Conservation (phyloP, 1,140 invertebrate species). For the Cyclina sinensis region DNA sequence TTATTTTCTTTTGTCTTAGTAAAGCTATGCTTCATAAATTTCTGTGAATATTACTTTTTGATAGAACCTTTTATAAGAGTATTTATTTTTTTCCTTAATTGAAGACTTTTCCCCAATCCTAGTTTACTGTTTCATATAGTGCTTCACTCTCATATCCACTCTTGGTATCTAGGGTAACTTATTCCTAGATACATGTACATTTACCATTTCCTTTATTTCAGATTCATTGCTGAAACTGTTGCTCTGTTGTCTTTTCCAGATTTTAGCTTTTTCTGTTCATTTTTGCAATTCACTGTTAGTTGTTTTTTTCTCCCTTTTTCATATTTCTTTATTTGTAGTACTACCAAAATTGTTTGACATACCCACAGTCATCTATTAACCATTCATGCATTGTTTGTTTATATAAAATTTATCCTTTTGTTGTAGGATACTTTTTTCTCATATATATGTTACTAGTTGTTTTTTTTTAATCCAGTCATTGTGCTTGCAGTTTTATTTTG, state of each 20-base stretch:
- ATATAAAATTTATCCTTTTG: slow-evolving; percentile 8
- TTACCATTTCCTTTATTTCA: not conserved
- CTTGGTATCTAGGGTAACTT: no score
- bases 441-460: slow-evolving; percentile 18
- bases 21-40: no score
- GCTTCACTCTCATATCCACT: no score
- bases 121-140: no score
- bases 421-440: slow-evolving; percentile 53
- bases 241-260: not conserved
- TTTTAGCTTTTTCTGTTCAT: not conserved
- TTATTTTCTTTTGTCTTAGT: no score
- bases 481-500: slow-evolving; percentile 61
- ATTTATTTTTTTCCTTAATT: no score
- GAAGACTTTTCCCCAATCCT: no score
- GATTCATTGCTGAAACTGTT: not conserved
- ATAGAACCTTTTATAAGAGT: no score
- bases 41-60: no score
- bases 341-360: not conserved
- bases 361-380: slow-evolving; percentile 56
- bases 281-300: not conserved
- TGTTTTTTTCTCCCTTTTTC: not conserved
- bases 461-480: slow-evolving; percentile 52
- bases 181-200: no score
- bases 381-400: slow-evolving; percentile 1
- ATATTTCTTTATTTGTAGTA: not conserved